These are phyloP conservation scores for Spea bombifrons DNA, from an alignment of 2,113 vertebrate species.

Conservation along the genomic window DNA sequence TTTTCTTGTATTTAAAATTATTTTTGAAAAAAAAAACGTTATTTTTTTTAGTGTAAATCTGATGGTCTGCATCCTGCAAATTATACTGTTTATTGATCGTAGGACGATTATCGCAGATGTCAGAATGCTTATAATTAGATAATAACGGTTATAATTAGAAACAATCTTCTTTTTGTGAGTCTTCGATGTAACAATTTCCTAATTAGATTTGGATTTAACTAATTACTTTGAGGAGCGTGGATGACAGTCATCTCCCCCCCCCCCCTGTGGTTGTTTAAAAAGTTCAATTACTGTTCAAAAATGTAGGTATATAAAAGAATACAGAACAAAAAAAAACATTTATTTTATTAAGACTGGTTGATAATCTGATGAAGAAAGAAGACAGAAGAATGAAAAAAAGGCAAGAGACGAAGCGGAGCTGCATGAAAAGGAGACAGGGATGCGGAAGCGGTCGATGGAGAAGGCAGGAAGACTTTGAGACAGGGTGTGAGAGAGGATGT, in stretches of 20 bases:
- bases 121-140: not conserved
- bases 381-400: too few relatives aligned
- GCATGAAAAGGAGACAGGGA: too few relatives aligned
- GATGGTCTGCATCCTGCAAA: slow-evolving; percentile 2
- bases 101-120: slow-evolving; percentile 12
- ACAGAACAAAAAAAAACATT: too few relatives aligned
- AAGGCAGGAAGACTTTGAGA: too few relatives aligned
- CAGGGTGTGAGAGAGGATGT: too few relatives aligned
- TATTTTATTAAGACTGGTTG: too few relatives aligned
- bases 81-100: slow-evolving; percentile 28
- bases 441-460: too few relatives aligned
- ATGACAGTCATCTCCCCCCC: not conserved
- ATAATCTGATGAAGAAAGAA: too few relatives aligned
- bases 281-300: too few relatives aligned
- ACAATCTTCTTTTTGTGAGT: slow-evolving; percentile 1
- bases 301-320: too few relatives aligned
- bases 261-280: not conserved
- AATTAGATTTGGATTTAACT: slow-evolving; percentile 24
- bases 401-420: too few relatives aligned
- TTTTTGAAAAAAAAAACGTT: not conserved
- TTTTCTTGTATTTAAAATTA: not conserved
- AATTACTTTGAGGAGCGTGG: slow-evolving; percentile 12
- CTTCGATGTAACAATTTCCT: slow-evolving; percentile 13
- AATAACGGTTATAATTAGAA: slow-evolving; percentile 23
- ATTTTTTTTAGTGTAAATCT: not conserved